phyloP scores from a whole-genome alignment of 1,140 invertebrate species.

The Heliconius hermathena region DNA sequence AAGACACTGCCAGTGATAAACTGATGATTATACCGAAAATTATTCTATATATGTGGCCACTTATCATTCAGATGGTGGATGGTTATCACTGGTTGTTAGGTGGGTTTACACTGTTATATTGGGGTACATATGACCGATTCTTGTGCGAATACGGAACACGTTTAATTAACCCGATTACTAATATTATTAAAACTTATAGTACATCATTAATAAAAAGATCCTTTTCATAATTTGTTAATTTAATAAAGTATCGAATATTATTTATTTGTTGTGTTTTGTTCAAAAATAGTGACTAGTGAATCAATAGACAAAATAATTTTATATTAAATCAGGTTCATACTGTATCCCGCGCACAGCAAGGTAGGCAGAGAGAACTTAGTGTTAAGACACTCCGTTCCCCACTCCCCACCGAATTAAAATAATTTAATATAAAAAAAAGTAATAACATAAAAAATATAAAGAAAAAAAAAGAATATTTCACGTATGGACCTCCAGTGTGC shows the following conservation, averaged over 20 bases:
- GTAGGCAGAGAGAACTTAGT: too few relatives aligned
- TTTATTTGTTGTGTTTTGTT: not conserved
- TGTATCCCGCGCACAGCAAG: too few relatives aligned
- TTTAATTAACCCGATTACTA: not conserved
- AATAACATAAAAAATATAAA: not conserved
- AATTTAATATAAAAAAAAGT: not conserved
- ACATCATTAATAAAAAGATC: too few relatives aligned
- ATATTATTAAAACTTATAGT: too few relatives aligned
- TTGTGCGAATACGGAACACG: not conserved
- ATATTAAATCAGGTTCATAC: too few relatives aligned
- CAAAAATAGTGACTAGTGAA: not conserved
- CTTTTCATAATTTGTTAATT: not conserved
- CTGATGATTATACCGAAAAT: constrained; percentile 51
- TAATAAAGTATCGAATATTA: not conserved
- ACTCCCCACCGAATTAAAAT: too few relatives aligned
- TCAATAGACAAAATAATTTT: not conserved
- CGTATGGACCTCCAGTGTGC: not conserved
- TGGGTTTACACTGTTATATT: not conserved
- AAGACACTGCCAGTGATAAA: constrained; percentile 51
- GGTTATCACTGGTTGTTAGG: constrained; percentile 51
- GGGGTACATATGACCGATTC: not conserved
- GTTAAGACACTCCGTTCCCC: too few relatives aligned
- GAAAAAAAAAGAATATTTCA: not conserved
- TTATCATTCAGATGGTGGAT: constrained; percentile 64
- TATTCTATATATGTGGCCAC: constrained; percentile 56